phyloP scores from a whole-genome alignment of 2,888 invertebrate genomes.

The Adelphocoris suturalis region DNA sequence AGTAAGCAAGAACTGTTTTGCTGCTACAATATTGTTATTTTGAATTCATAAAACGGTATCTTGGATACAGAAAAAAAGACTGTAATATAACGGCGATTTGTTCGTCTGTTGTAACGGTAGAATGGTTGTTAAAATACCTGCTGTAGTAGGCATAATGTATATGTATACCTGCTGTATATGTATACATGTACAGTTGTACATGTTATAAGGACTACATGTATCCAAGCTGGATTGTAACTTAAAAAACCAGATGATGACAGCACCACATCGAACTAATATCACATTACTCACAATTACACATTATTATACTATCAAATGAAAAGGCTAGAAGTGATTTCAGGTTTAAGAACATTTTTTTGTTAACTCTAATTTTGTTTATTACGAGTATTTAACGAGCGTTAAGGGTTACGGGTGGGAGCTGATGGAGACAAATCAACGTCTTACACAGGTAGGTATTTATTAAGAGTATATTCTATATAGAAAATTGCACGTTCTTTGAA shows the following conservation, averaged over 20 bases:
- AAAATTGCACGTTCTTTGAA: constrained; percentile 21
- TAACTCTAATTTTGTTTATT: constrained; percentile 3
- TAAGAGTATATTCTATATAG: background rate
- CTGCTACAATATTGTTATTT: constrained; percentile 5
- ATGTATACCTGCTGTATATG: no score
- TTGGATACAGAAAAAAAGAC: background rate
- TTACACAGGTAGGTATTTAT: background rate
- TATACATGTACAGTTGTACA: background rate
- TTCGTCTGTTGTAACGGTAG: background rate
- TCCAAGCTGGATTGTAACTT: constrained; percentile 11
- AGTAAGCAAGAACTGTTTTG: constrained; percentile 8
- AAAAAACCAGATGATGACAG: constrained; percentile 50
- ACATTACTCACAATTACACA: constrained; percentile 61
- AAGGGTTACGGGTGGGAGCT: constrained; percentile 18
- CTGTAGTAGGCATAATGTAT: no score
- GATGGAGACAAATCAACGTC: background rate
- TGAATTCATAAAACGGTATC: background rate
- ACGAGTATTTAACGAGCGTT: background rate
- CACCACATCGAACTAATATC: constrained; percentile 67
- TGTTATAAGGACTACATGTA: background rate
- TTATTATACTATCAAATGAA: constrained; percentile 48
- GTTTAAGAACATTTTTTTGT: background rate
- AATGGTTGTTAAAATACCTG: background rate
- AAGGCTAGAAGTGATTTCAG: background rate
- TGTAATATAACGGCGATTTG: background rate